These are phyloP conservation scores for Spilosoma lubricipeda DNA, from an alignment of 2,888 invertebrate species.

Conservation along the genomic window DNA sequence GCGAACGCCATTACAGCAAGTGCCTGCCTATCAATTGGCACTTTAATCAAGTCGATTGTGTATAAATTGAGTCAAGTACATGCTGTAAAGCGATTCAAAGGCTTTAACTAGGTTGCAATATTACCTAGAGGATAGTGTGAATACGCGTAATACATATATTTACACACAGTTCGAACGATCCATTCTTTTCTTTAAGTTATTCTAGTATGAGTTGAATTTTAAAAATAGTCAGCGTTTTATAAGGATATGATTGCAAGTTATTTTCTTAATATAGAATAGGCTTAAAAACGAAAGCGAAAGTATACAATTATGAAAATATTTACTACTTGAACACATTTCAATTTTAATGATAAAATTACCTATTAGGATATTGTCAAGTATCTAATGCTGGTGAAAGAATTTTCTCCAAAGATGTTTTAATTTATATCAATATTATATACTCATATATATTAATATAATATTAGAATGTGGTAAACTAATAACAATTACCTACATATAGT, in stretches of 20 bases:
- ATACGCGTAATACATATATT: background rate
- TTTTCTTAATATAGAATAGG: background rate
- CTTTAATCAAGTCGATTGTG: slow-evolving; percentile 15
- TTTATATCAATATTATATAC: background rate
- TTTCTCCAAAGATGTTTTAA: background rate
- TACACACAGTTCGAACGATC: background rate
- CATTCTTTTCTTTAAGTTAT: background rate
- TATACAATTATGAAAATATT: background rate
- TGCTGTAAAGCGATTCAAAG: background rate
- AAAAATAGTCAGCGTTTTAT: background rate
- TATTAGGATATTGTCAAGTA: background rate
- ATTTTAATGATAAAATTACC: background rate
- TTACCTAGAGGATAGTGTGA: background rate
- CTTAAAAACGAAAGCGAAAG: background rate
- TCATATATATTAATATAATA: too few relatives aligned
- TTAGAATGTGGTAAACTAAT: background rate
- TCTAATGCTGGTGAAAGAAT: background rate
- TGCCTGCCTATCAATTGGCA: slow-evolving; percentile 12
- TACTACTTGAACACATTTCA: too few relatives aligned
- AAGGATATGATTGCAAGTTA: background rate
- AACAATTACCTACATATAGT: background rate
- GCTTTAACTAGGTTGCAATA: slow-evolving; percentile 5
- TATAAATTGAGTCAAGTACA: slow-evolving; percentile 3
- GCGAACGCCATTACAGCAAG: slow-evolving; percentile 9
- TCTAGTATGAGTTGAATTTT: background rate